Percentiles rank a stretch among this genome's conserved stretches.
phyloP scores from a whole-genome alignment of 2,113 vertebrate species.

The Collichthys lucidus region DNA sequence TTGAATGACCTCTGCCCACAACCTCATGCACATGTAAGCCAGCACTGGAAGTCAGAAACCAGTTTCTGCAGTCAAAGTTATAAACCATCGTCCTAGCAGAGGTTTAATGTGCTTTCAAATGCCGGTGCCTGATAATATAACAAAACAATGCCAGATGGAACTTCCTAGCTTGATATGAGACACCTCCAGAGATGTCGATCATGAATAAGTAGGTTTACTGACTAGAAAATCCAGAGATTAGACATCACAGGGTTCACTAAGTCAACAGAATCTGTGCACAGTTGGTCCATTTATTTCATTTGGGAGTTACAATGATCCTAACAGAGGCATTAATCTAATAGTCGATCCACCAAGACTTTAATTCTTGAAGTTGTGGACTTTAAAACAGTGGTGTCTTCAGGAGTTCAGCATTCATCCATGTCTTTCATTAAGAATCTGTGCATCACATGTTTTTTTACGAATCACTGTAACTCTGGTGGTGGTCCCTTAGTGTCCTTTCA shows the following conservation, averaged over 20 bases:
- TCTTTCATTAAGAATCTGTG: not conserved
- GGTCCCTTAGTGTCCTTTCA: not conserved
- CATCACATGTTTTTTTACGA: too few relatives aligned
- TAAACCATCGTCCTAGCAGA: conserved; percentile 16
- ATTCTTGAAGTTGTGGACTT: not conserved
- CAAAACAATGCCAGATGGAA: conserved; percentile 31
- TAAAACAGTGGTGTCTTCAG: not conserved
- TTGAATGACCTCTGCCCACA: conserved; percentile 48
- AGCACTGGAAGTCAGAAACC: conserved; percentile 19
- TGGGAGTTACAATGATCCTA: conserved; percentile 54
- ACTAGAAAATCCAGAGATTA: conserved; percentile 82
- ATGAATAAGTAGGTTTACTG: conserved; percentile 75
- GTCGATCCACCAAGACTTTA: conserved; percentile 1
- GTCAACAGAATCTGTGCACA: conserved; percentile 65
- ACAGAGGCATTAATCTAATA: conserved; percentile 37
- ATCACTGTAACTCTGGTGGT: too few relatives aligned
- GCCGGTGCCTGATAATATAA: conserved; percentile 4
- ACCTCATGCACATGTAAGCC: conserved; percentile 21
- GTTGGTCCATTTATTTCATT: conserved; percentile 56
- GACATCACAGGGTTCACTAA: conserved; percentile 76
- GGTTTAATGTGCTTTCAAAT: conserved; percentile 54
- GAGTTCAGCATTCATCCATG: not conserved
- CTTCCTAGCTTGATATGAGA: conserved; percentile 17
- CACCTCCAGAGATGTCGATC: conserved; percentile 58
- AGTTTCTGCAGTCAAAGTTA: conserved; percentile 17